Conservation (phyloP, 2,888 invertebrate species). For the Megastigmus dorsalis region DNA sequence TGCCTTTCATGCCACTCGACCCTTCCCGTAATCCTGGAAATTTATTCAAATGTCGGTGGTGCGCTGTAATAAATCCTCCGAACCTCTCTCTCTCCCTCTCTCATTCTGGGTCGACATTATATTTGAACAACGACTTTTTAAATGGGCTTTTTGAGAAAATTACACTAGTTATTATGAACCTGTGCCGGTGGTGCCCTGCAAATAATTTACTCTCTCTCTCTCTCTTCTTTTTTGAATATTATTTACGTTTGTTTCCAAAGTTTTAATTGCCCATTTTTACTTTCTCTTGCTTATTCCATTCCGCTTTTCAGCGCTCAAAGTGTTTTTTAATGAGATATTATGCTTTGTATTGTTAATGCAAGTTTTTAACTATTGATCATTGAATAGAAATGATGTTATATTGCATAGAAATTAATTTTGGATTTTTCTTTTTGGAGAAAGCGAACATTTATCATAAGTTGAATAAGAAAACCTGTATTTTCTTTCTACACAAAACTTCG, state of each 20-base stretch:
- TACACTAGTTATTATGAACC: constrained; percentile 18
- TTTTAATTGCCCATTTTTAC: not conserved
- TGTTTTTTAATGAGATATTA: too few relatives aligned
- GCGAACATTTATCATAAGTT: too few relatives aligned
- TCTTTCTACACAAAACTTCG: too few relatives aligned
- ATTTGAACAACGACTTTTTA: constrained; percentile 47
- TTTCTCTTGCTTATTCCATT: not conserved
- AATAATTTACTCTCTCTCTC: constrained; percentile 19
- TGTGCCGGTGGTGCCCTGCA: not conserved
- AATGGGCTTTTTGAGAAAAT: constrained; percentile 16
- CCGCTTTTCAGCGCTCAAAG: too few relatives aligned
- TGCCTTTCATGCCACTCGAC: constrained; percentile 48
- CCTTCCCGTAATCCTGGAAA: constrained; percentile 52
- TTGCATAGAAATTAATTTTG: too few relatives aligned
- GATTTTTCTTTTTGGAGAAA: too few relatives aligned
- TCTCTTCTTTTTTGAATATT: not conserved
- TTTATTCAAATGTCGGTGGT: constrained; percentile 53
- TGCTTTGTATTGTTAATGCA: too few relatives aligned
- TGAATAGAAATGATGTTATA: too few relatives aligned
- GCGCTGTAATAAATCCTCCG: constrained; percentile 48
- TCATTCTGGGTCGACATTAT: constrained; percentile 37
- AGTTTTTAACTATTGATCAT: too few relatives aligned
- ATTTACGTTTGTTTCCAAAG: not conserved
- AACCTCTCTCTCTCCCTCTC: constrained; percentile 8
- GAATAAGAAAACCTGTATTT: too few relatives aligned